These are phyloP conservation scores for Protonibea diacanthus DNA, from an alignment of 2,797 vertebrate genomes.

Conservation along the genomic window DNA sequence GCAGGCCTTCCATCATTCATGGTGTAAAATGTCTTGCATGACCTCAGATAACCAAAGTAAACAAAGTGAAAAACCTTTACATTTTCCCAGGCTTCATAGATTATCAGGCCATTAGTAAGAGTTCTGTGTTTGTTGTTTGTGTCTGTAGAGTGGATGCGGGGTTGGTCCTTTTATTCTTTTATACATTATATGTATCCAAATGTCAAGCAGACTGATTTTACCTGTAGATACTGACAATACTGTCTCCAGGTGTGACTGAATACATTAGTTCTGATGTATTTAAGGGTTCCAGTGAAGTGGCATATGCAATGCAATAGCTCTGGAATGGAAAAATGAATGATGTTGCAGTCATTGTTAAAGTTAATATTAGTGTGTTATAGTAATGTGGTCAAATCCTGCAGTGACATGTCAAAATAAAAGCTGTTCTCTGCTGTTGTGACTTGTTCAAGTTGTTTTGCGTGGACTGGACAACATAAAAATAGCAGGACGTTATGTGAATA, in stretches of 20 bases:
- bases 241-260: too few relatives aligned
- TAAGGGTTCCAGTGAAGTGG: too few relatives aligned
- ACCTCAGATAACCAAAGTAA: neutral
- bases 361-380: too few relatives aligned
- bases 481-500: neutral
- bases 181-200: neutral
- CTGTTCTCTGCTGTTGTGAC: neutral
- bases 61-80: neutral
- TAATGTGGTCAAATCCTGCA: too few relatives aligned
- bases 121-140: neutral
- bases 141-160: neutral
- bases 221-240: too few relatives aligned
- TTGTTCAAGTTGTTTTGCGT: neutral
- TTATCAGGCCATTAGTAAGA: neutral
- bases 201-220: neutral
- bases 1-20: neutral
- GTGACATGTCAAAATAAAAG: too few relatives aligned
- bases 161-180: neutral
- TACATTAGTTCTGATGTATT: too few relatives aligned
- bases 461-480: neutral
- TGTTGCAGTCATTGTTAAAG: too few relatives aligned
- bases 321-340: too few relatives aligned
- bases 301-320: too few relatives aligned
- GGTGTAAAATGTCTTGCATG: neutral
- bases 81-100: neutral